phyloP scores from a whole-genome alignment of 2,797 vertebrate species.

The Lagocephalus sceleratus region DNA sequence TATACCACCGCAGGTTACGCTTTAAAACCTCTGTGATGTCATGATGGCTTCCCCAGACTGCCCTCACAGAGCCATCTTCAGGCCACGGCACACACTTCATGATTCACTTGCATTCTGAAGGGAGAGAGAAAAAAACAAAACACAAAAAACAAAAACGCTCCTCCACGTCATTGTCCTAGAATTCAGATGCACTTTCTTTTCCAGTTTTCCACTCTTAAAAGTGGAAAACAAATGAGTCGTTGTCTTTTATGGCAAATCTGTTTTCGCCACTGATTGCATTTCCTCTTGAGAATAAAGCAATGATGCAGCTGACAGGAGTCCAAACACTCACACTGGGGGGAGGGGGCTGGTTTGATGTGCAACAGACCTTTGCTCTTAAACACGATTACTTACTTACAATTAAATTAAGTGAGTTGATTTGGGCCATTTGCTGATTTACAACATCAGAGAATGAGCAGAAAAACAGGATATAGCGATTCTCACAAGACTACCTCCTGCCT shows the following conservation, averaged over 20 bases:
- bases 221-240: constrained; percentile 21
- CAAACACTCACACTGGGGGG: constrained; percentile 25
- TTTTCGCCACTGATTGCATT: constrained; percentile 42
- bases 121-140: too few species aligned
- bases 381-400: constrained; percentile 28
- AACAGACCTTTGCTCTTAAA: constrained; percentile 35
- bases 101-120: constrained; percentile 24
- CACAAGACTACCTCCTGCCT: constrained; percentile 15
- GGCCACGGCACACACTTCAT: constrained; percentile 26
- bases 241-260: constrained; percentile 22
- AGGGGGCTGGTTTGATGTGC: constrained; percentile 27
- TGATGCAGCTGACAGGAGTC: constrained; percentile 16
- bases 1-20: constrained; percentile 26
- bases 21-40: constrained; percentile 13
- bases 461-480: constrained; percentile 6
- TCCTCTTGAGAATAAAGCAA: constrained; percentile 24
- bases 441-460: constrained; percentile 18
- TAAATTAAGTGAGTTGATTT: constrained; percentile 36
- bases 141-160: neutral
- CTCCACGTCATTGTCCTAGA: constrained; percentile 17
- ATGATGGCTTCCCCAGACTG: neutral
- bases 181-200: constrained; percentile 33
- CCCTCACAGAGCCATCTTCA: constrained; percentile 6
- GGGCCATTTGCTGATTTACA: constrained; percentile 23
- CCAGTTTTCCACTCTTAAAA: constrained; percentile 15